Conservation (phyloP, 2,888 invertebrate genomes). For the Urechis unicinctus region DNA sequence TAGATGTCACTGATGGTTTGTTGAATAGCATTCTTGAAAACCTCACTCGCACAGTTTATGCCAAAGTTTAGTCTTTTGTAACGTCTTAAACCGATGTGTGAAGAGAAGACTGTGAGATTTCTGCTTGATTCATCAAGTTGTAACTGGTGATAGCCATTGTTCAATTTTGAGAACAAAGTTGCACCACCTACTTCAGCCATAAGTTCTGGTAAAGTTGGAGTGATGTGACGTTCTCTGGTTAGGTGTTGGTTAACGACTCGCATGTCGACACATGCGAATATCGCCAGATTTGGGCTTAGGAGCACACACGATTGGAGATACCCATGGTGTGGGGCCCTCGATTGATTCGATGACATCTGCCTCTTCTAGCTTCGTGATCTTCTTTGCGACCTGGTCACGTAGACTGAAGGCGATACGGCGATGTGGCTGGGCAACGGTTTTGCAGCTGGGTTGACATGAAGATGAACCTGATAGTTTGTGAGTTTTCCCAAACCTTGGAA, state of each 20-base stretch:
- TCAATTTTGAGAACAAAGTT: conserved; percentile 4
- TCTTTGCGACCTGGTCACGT: too few species aligned
- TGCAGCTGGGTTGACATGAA: too few species aligned
- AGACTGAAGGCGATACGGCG: too few species aligned
- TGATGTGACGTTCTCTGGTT: conserved; percentile 4
- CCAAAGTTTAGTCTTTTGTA: conserved; percentile 17
- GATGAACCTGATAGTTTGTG: too few species aligned
- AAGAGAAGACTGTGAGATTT: conserved; percentile 17
- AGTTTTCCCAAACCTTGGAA: too few species aligned
- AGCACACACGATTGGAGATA: conserved; percentile 10
- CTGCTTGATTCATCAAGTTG: conserved; percentile 8
- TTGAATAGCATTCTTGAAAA: conserved; percentile 9
- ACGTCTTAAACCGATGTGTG: conserved; percentile 13
- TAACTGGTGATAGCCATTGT: conserved; percentile 6
- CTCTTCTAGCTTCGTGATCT: background rate
- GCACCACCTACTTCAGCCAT: conserved; percentile 9
- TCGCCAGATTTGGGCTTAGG: background rate
- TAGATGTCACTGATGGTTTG: conserved; percentile 5
- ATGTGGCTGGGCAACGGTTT: too few species aligned
- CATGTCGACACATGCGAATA: conserved; percentile 24
- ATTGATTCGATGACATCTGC: conserved; percentile 6
- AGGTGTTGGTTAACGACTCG: conserved; percentile 21
- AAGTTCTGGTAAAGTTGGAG: conserved; percentile 8
- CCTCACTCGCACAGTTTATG: conserved; percentile 8
- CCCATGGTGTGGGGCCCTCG: conserved; percentile 4